Evolutionary conservation across 2,888 invertebrate species (phyloP).

Genomic region (Achlya flavicornis): DNA sequence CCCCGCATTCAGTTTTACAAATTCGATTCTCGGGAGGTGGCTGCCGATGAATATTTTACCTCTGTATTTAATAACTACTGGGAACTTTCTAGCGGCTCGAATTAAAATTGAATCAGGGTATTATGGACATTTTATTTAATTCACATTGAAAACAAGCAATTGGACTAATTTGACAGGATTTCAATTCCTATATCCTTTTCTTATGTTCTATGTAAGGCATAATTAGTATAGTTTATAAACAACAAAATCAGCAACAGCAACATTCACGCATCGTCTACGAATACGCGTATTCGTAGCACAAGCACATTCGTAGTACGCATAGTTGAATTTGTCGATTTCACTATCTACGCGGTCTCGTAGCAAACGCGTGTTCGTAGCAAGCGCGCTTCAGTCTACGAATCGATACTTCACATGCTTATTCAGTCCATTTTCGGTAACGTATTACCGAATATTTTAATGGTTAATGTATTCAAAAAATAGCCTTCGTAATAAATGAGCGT

Average conservation of each 20-base stretch:
- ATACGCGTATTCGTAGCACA: neutral
- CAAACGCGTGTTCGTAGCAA: neutral
- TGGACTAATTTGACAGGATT: too few relatives aligned
- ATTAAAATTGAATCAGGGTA: neutral
- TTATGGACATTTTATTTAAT: too few relatives aligned
- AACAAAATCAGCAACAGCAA: neutral
- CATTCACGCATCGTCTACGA: neutral
- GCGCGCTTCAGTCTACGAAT: neutral
- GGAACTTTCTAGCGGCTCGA: neutral
- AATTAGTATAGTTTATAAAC: too few relatives aligned
- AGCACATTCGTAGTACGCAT: conserved; percentile 1
- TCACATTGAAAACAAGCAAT: too few relatives aligned
- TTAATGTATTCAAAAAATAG: too few relatives aligned
- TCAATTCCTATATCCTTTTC: too few relatives aligned
- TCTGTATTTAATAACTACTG: neutral
- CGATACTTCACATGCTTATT: neutral
- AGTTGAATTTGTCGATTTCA: neutral
- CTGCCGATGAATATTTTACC: conserved; percentile 14
- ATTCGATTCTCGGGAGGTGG: conserved; percentile 42
- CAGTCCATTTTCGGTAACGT: too few relatives aligned
- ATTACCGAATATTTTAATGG: too few relatives aligned
- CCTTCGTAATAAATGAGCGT: too few relatives aligned
- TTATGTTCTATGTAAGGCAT: too few relatives aligned
- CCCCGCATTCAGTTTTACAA: conserved; percentile 41
- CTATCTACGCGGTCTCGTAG: neutral